phyloP scores from a whole-genome alignment of 1,140 invertebrate genomes.

The Scylla paramamosain region DNA sequence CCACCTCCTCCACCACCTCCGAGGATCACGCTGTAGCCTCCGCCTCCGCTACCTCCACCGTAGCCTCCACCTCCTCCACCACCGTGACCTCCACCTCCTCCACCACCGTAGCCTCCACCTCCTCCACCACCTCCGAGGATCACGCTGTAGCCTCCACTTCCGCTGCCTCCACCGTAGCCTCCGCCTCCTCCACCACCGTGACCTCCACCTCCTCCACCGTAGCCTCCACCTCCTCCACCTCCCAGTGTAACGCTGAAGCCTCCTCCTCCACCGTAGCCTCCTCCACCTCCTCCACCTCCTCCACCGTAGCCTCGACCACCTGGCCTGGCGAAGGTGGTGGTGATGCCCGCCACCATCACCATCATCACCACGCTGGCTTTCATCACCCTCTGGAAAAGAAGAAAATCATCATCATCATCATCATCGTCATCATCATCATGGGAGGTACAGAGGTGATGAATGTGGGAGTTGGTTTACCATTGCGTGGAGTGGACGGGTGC shows the following conservation, averaged over 20 bases:
- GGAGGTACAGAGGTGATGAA: not conserved
- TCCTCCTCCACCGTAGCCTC: not conserved
- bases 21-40: too few species aligned
- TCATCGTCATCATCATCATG: not conserved
- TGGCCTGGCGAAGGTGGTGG: not conserved
- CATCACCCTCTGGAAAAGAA: not conserved
- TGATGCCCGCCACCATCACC: not conserved
- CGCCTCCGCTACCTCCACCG: not conserved
- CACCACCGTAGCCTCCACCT: not conserved
- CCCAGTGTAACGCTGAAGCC: not conserved
- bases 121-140: not conserved
- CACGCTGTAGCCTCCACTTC: not conserved
- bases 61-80: not conserved
- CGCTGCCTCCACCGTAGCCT: not conserved
- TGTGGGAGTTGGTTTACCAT: not conserved
- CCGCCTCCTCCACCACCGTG: not conserved
- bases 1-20: too few species aligned
- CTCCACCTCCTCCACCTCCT: not conserved
- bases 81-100: not conserved
- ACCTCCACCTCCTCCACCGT: not conserved
- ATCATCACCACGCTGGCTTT: not conserved
- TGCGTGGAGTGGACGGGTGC: not conserved
- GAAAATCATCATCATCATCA: not conserved
- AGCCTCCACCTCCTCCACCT: not conserved
- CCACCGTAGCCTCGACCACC: not conserved